Evolutionary conservation across 2,797 vertebrate genomes (phyloP).

Genomic region (Eremophila alpestris): DNA sequence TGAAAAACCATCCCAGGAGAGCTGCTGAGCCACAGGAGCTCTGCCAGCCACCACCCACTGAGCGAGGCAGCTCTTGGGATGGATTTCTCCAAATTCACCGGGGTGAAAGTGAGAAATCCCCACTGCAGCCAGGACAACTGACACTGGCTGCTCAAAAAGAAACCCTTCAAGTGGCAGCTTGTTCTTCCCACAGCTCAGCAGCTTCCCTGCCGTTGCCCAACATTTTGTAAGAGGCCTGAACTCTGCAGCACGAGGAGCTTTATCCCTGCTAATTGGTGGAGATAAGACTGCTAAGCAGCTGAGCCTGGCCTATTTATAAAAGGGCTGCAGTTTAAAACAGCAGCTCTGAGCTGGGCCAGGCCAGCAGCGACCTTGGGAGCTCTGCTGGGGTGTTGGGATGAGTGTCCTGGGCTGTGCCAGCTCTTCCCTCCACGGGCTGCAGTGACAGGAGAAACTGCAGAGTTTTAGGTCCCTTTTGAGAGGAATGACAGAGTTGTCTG

Average conservation of each 20-base stretch:
- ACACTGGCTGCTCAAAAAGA: not conserved
- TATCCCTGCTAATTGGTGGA: slow-evolving; percentile 39
- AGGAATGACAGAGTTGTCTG: too few species aligned
- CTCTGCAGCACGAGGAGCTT: not conserved
- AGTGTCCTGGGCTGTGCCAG: not conserved
- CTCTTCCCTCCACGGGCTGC: not conserved
- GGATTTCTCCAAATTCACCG: not conserved
- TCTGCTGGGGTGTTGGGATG: not conserved
- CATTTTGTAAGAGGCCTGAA: not conserved
- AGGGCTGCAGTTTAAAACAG: not conserved
- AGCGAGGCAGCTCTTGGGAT: not conserved
- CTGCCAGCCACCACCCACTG: not conserved
- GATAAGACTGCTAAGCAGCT: slow-evolving; percentile 48
- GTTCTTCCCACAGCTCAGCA: not conserved
- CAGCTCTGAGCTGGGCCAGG: not conserved
- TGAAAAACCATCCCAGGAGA: not conserved
- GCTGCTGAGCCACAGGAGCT: fast-evolving
- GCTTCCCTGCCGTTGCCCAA: not conserved
- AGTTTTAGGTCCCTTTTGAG: not conserved
- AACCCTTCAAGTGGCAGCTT: not conserved
- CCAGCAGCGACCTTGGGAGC: slow-evolving; percentile 24
- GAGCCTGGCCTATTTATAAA: slow-evolving; percentile 63
- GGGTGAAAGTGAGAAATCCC: not conserved
- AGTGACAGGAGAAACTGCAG: not conserved
- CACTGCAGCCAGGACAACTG: not conserved